These are phyloP conservation scores for Pollicipes pollicipes DNA, from an alignment of 1,140 invertebrate species.

Conservation along the genomic window DNA sequence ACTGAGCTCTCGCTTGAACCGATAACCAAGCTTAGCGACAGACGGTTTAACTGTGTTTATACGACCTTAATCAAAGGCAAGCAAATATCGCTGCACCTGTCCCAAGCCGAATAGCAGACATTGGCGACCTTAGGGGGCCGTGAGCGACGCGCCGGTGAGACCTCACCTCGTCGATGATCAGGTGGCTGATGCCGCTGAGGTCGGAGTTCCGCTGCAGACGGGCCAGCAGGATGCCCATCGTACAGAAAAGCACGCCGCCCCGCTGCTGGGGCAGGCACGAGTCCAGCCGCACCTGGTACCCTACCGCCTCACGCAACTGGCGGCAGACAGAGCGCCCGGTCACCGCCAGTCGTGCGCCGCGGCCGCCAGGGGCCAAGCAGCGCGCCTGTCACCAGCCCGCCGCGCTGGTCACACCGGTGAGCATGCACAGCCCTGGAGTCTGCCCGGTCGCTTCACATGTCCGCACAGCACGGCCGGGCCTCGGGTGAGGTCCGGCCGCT, in stretches of 20 bases:
- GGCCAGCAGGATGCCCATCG: slow-evolving; percentile 43
- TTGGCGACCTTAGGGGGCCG: no score
- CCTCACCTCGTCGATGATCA: slow-evolving; percentile 39
- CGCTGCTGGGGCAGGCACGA: slow-evolving; percentile 16
- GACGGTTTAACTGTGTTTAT: no score
- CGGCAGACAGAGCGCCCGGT: slow-evolving; percentile 7
- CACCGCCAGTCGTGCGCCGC: background rate
- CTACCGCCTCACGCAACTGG: background rate
- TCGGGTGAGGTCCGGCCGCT: slow-evolving; percentile 11
- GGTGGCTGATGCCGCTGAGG: slow-evolving; percentile 36
- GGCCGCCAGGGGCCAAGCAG: no score
- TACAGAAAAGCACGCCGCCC: slow-evolving; percentile 28
- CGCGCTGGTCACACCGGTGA: no score
- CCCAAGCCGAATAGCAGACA: no score
- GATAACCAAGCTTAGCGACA: no score
- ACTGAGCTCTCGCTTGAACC: no score
- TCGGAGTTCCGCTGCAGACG: slow-evolving; percentile 36
- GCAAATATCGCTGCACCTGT: no score
- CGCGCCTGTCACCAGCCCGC: no score
- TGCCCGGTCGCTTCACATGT: slow-evolving; percentile 8
- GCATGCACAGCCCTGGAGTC: no score
- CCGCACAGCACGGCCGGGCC: slow-evolving; percentile 5
- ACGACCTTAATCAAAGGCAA: no score
- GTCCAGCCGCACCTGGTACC: slow-evolving; percentile 20
- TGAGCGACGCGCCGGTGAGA: no score